Conservation (phyloP, 2,888 invertebrate genomes). For the Acronicta psi region DNA sequence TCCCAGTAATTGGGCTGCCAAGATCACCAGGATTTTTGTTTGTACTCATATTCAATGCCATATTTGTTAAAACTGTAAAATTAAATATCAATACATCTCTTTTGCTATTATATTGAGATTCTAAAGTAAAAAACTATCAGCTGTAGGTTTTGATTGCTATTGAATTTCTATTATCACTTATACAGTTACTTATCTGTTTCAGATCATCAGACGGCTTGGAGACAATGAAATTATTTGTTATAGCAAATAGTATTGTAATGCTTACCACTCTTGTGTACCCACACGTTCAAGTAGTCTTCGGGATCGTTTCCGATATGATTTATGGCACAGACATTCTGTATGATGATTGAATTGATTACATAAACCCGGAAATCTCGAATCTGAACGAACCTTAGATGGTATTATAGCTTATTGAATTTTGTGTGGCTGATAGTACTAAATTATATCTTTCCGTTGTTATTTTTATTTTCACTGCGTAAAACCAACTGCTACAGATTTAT, state of each 20-base stretch:
- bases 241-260: constrained; percentile 92
- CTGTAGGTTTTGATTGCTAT: too few relatives aligned
- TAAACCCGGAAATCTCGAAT: constrained; percentile 4
- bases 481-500: constrained; percentile 14
- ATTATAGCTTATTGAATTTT: constrained; percentile 21
- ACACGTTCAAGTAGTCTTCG: constrained; percentile 90
- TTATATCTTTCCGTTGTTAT: background rate
- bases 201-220: constrained; percentile 91
- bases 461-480: too few relatives aligned
- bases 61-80: too few relatives aligned
- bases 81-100: too few relatives aligned
- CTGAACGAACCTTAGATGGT: constrained; percentile 4
- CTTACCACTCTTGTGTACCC: constrained; percentile 93
- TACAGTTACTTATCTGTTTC: constrained; percentile 55
- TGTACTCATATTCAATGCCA: too few relatives aligned
- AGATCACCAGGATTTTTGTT: too few relatives aligned
- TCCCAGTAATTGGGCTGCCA: too few relatives aligned
- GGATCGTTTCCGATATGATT: constrained; percentile 86
- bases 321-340: constrained; percentile 70
- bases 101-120: too few relatives aligned
- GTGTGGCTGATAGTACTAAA: constrained; percentile 5
- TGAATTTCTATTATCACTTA: constrained; percentile 23
- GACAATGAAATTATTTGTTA: constrained; percentile 94
- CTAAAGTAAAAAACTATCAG: too few relatives aligned
- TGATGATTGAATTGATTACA: constrained; percentile 47